phyloP scores from a whole-genome alignment of 2,888 invertebrate genomes.

The Parochlus steinenii region DNA sequence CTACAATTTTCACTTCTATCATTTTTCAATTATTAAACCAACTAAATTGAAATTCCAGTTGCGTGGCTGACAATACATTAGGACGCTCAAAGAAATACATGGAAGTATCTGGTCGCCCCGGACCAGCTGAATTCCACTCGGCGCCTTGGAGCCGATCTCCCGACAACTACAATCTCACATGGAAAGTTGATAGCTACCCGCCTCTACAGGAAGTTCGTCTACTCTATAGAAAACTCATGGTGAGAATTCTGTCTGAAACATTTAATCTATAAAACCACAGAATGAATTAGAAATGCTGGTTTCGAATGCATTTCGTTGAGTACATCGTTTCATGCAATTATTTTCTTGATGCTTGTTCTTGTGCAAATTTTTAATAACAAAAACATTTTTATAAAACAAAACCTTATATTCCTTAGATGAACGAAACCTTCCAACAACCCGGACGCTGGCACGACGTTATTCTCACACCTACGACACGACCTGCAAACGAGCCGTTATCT shows the following conservation, averaged over 20 bases:
- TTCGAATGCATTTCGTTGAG: background rate
- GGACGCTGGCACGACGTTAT: conserved; percentile 50
- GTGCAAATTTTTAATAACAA: conserved; percentile 7
- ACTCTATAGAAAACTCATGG: conserved; percentile 49
- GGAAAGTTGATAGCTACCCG: conserved; percentile 56
- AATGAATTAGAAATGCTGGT: background rate
- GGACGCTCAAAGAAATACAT: conserved; percentile 52
- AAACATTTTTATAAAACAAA: conserved; percentile 4
- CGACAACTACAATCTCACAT: conserved; percentile 46
- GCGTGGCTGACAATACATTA: conserved; percentile 51
- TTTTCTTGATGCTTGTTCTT: background rate
- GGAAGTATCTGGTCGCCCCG: conserved; percentile 52
- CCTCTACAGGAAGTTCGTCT: conserved; percentile 52
- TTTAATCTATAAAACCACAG: background rate
- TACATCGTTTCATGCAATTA: conserved; percentile 16
- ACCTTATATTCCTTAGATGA: conserved; percentile 39
- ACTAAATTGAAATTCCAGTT: conserved; percentile 31
- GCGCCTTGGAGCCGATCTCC: conserved; percentile 43
- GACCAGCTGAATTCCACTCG: conserved; percentile 50
- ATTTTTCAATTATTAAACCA: conserved; percentile 11
- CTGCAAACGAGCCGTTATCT: conserved; percentile 30
- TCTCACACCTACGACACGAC: conserved; percentile 29
- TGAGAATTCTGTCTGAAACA: conserved; percentile 23
- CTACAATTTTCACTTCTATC: conserved; percentile 5
- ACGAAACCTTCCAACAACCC: conserved; percentile 53